Conservation (phyloP, 2,888 invertebrate species). For the Linnaemya tessellans region DNA sequence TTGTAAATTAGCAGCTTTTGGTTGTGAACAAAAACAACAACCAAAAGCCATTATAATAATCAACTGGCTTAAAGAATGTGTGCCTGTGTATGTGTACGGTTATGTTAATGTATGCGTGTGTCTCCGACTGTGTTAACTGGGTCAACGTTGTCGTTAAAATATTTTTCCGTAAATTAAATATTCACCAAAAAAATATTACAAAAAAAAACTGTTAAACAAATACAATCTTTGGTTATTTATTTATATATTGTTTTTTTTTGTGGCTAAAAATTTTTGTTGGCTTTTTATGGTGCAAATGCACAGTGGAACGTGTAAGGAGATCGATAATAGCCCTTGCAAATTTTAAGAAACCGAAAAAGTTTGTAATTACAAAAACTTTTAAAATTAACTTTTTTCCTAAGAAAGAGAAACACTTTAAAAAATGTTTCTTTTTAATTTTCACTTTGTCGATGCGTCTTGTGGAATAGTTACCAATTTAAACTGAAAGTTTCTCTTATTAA, state of each 20-base stretch:
- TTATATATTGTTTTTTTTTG: conserved; percentile 47
- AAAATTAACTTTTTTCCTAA: no score
- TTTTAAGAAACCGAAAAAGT: no score
- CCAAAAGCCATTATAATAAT: conserved; percentile 40
- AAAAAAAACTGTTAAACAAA: conserved; percentile 69
- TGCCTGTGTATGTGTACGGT: background rate
- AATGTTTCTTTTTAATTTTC: no score
- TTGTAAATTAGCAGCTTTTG: conserved; percentile 67
- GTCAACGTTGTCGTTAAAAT: conserved; percentile 72
- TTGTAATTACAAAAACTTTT: no score
- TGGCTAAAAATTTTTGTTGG: conserved; percentile 40
- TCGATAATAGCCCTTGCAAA: background rate
- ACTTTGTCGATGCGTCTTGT: no score
- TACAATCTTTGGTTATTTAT: conserved; percentile 65
- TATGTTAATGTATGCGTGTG: conserved; percentile 45
- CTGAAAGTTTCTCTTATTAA: no score
- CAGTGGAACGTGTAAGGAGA: conserved; percentile 8
- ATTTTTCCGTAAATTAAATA: conserved; percentile 72
- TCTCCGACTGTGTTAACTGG: conserved; percentile 61
- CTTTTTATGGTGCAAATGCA: conserved; percentile 9
- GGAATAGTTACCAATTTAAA: no score
- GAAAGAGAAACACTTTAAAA: no score
- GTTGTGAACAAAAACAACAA: conserved; percentile 35
- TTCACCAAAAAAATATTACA: conserved; percentile 57
- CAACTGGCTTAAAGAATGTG: conserved; percentile 15